phyloP scores from a whole-genome alignment of 2,888 invertebrate species.

The Automeris io region DNA sequence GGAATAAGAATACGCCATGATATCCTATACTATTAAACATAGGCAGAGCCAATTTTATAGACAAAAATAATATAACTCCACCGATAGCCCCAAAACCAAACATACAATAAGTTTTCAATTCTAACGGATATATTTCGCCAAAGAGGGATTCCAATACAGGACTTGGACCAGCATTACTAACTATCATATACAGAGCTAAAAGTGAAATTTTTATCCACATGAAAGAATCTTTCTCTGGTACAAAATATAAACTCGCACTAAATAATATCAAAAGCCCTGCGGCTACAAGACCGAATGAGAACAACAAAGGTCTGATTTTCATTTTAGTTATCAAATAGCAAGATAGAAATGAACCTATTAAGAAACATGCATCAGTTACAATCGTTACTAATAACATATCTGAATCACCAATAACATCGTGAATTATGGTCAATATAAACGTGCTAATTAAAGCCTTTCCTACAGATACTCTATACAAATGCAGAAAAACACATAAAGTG shows the following conservation, averaged over 20 bases:
- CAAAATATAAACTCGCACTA: slow-evolving; percentile 14
- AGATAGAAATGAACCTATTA: slow-evolving; percentile 18
- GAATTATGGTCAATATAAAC: slow-evolving; percentile 17
- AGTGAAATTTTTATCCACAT: slow-evolving; percentile 16
- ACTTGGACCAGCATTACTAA: slow-evolving; percentile 22
- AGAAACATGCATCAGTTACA: slow-evolving; percentile 14
- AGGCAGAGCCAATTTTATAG: slow-evolving; percentile 17
- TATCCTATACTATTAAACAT: slow-evolving; percentile 22
- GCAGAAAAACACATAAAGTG: slow-evolving; percentile 11
- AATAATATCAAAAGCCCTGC: slow-evolving; percentile 14
- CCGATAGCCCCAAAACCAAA: slow-evolving; percentile 15
- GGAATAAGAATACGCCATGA: slow-evolving; percentile 26
- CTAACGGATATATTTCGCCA: slow-evolving; percentile 25
- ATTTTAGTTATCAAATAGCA: slow-evolving; percentile 15
- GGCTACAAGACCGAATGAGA: slow-evolving; percentile 16
- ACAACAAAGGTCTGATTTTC: slow-evolving; percentile 17
- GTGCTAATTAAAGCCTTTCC: slow-evolving; percentile 12
- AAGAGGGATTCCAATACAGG: slow-evolving; percentile 24
- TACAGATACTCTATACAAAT: slow-evolving; percentile 15
- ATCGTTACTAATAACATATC: slow-evolving; percentile 19
- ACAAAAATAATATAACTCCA: slow-evolving; percentile 19
- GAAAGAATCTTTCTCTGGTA: not conserved
- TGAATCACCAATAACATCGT: slow-evolving; percentile 17
- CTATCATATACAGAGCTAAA: slow-evolving; percentile 20
- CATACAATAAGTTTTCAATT: slow-evolving; percentile 22